phyloP scores from a whole-genome alignment of 2,888 invertebrate genomes.

The Drosophila neutralis region DNA sequence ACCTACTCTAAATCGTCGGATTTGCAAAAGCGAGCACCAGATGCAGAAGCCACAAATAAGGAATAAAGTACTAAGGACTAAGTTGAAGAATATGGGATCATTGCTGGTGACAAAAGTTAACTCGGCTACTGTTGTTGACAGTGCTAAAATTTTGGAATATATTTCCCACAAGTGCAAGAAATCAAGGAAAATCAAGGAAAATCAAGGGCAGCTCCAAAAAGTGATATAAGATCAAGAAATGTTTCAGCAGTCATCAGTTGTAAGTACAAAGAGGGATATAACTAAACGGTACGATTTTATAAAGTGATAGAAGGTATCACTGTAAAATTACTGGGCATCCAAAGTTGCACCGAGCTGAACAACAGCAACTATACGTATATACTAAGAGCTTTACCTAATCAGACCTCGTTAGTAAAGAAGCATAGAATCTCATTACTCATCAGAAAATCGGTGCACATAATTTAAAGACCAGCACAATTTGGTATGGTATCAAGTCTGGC shows the following conservation, averaged over 20 bases:
- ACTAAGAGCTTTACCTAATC: slow-evolving; percentile 19
- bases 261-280: slow-evolving; percentile 24
- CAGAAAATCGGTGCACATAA: not conserved
- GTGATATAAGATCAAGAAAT: not conserved
- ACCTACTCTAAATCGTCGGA: slow-evolving; percentile 35
- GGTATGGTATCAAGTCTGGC: too few species aligned
- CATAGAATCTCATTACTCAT: not conserved
- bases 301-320: slow-evolving; percentile 1
- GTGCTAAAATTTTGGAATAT: slow-evolving; percentile 20
- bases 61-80: not conserved
- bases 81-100: not conserved
- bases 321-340: slow-evolving; percentile 8
- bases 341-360: slow-evolving; percentile 62
- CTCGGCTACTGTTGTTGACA: not conserved
- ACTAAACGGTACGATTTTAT: not conserved
- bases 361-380: slow-evolving; percentile 5
- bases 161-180: not conserved
- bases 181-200: too few species aligned
- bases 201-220: slow-evolving; percentile 43
- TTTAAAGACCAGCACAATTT: not conserved
- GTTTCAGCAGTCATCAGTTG: slow-evolving; percentile 23
- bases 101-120: not conserved
- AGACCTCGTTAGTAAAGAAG: slow-evolving; percentile 8
- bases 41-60: not conserved
- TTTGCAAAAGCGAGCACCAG: slow-evolving; percentile 8